These are phyloP conservation scores for Rhinoraja longicauda DNA, from an alignment of 2,797 vertebrate genomes.

Conservation along the genomic window DNA sequence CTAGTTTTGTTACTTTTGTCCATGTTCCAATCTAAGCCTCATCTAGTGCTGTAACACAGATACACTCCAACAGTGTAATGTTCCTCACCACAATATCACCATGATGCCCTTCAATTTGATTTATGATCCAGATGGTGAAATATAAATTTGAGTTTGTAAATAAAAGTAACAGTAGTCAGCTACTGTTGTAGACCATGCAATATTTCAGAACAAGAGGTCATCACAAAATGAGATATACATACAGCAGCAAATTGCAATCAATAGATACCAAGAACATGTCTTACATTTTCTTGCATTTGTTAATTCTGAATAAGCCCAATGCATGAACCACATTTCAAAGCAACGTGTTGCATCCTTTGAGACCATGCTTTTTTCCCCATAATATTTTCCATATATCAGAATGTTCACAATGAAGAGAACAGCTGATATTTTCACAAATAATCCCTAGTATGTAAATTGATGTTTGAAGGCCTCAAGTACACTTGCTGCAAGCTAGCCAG, in stretches of 20 bases:
- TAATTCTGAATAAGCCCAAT: not conserved
- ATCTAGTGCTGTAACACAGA: not conserved
- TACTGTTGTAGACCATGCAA: not conserved
- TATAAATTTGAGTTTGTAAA: not conserved
- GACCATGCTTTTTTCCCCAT: too few species aligned
- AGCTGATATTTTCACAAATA: too few species aligned
- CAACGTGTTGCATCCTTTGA: not conserved
- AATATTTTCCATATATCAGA: too few species aligned
- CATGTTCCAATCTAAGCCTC: not conserved
- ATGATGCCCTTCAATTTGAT: not conserved
- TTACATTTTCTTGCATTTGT: not conserved
- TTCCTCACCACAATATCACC: not conserved
- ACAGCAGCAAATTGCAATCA: not conserved
- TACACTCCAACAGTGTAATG: not conserved
- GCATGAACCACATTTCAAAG: not conserved
- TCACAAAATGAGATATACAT: not conserved
- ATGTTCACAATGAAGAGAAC: too few species aligned
- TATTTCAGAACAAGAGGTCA: not conserved
- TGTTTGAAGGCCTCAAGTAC: too few species aligned
- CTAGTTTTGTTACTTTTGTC: too few species aligned
- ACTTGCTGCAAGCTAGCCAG: too few species aligned
- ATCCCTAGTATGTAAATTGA: too few species aligned
- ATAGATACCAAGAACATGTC: not conserved
- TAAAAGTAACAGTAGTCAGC: not conserved
- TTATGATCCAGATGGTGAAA: not conserved